Conservation (phyloP, 2,888 invertebrate species). For the Crematogaster levior region DNA sequence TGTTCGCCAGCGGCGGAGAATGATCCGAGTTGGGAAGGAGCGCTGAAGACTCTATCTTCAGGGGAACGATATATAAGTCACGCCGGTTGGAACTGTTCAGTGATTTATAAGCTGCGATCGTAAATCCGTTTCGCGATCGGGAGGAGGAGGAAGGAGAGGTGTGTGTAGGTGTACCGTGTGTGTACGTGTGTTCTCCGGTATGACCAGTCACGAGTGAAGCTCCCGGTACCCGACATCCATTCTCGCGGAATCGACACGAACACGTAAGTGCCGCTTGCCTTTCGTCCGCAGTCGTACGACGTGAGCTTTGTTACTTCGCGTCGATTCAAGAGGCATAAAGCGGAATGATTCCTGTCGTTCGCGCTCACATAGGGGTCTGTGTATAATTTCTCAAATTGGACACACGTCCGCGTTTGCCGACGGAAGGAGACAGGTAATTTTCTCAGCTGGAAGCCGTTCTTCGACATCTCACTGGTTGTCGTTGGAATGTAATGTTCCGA, state of each 20-base stretch:
- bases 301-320: constrained; percentile 37
- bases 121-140: constrained; percentile 17
- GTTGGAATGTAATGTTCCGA: neutral
- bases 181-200: constrained; percentile 56
- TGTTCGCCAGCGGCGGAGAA: constrained; percentile 18
- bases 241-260: constrained; percentile 57
- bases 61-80: constrained; percentile 27
- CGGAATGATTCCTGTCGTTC: constrained; percentile 19
- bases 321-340: constrained; percentile 9
- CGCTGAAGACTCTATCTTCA: constrained; percentile 39
- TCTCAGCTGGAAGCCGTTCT: neutral
- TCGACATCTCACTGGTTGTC: neutral
- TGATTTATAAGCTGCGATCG: constrained; percentile 43
- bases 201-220: constrained; percentile 67
- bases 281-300: constrained; percentile 16
- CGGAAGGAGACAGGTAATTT: constrained; percentile 2
- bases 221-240: constrained; percentile 39
- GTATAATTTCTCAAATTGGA: constrained; percentile 16
- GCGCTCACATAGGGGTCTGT: neutral
- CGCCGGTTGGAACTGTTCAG: constrained; percentile 1
- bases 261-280: constrained; percentile 71
- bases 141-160: neutral
- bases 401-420: neutral
- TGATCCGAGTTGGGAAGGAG: constrained; percentile 8
- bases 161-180: constrained; percentile 29